These are phyloP conservation scores for Hippocampus abdominalis DNA, from an alignment of 2,113 vertebrate species.

Conservation along the genomic window DNA sequence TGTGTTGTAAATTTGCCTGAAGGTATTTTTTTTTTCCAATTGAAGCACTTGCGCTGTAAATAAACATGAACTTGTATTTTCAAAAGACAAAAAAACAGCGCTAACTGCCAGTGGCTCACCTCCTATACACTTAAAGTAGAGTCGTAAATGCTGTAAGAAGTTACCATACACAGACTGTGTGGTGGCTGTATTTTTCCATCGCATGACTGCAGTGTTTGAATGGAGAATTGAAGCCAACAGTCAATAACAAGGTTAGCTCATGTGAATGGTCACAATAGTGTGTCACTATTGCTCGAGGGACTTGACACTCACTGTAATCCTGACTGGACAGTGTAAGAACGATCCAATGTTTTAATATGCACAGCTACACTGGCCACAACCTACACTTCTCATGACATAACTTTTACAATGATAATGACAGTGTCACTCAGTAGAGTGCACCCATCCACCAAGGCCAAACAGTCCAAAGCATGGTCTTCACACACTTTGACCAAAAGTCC, in stretches of 20 bases:
- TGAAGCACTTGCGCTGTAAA: background rate
- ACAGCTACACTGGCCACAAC: background rate
- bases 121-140: background rate
- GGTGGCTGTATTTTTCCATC: background rate
- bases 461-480: background rate
- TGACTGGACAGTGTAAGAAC: conserved; percentile 1
- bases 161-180: background rate
- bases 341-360: background rate
- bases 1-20: background rate
- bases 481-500: too few relatives aligned
- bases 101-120: background rate
- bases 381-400: background rate
- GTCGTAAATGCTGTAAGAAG: background rate
- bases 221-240: conserved; percentile 1
- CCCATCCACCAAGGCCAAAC: background rate
- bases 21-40: background rate
- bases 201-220: background rate
- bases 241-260: conserved; percentile 22
- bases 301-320: background rate
- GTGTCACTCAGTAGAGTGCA: background rate
- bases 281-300: conserved; percentile 2
- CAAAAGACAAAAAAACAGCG: background rate
- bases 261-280: conserved; percentile 6
- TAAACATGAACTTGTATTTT: background rate
- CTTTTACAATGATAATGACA: background rate